Base-by-base conservation (phyloP, 2,797 vertebrate species). In the Mus minutoides region DNA sequence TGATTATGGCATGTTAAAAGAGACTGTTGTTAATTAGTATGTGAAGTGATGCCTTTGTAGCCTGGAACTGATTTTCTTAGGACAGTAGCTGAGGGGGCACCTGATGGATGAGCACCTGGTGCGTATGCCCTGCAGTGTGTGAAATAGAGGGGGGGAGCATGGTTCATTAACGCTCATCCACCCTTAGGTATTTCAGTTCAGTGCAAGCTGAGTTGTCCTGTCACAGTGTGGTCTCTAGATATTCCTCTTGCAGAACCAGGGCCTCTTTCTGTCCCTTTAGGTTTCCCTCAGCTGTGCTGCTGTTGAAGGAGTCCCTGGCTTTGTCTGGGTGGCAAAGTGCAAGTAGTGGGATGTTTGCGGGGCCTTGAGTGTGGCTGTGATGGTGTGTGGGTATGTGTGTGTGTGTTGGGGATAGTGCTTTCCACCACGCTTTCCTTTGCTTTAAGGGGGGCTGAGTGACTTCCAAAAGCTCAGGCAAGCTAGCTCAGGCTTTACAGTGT, bases 1-100 rank as follows among this genome's bases (percentile, higher is more conserved):
- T 91, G 73, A 62, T 94, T 75, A 79, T 94, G n/a, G 52, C 58
- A 54, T 89, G 37, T 31, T 90, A 56, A 82, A 91, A 92, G 22
- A 75, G 94, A 80, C 87, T 13, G 43, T 83, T 94, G 49, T 26
- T 92, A 31, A 46, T 86, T 86, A 94, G 71, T 91, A 34, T 40
- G 85, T 94, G 87, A 88, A 94, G 40, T 84, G 64, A 67, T 79
- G 4, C 78, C 29, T 76, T 78, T 89, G 52, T 94, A 80, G 67
- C 29, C 4, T 56, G 64, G 13, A 90, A 92, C n/a, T 69, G 22
- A 69, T 86, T 89, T 88, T 87, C 60, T 56, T 67, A 87, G 6
- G 89, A 37, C 71, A 64, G 9, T 78, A 37, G 46, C 22, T 26
- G 77, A 58, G 54, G 79, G 58, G 58, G 21, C 71, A 40, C 73